phyloP scores from a whole-genome alignment of 1,140 invertebrate species.

The Drosophila saltans region DNA sequence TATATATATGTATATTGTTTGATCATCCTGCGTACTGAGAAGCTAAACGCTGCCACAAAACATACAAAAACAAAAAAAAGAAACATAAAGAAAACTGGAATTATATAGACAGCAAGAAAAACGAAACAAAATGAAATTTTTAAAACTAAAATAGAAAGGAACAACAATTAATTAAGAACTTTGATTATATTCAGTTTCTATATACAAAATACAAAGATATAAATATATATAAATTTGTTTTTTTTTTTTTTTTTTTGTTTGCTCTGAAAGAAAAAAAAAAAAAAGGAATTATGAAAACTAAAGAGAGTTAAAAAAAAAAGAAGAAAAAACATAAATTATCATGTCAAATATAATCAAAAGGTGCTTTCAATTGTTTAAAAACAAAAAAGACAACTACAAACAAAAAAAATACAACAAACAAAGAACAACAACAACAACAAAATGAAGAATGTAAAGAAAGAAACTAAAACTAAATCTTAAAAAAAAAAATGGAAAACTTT shows the following conservation, averaged over 20 bases:
- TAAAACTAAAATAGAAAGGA: constrained; percentile 24
- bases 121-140: background rate
- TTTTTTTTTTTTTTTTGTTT: constrained; percentile 47
- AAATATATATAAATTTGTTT: background rate
- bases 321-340: constrained; percentile 52
- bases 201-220: constrained; percentile 26
- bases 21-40: constrained; percentile 62
- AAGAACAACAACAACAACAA: constrained; percentile 35
- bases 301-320: background rate
- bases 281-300: constrained; percentile 26
- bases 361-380: constrained; percentile 82
- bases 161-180: constrained; percentile 42
- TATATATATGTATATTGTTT: background rate
- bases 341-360: constrained; percentile 82
- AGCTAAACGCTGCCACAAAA: constrained; percentile 77
- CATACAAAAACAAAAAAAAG: constrained; percentile 18
- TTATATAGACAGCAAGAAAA: constrained; percentile 16
- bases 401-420: constrained; percentile 27
- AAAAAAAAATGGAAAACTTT: constrained; percentile 45
- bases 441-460: constrained; percentile 31
- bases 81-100: constrained; percentile 27
- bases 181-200: constrained; percentile 71
- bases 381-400: constrained; percentile 77
- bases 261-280: constrained; percentile 27
- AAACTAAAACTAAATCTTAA: constrained; percentile 24